A percentile compares a stretch with the other conserved stretches of the same genome.
Conservation (phyloP, 1,140 invertebrate species). For the Drosophila murphyi region DNA sequence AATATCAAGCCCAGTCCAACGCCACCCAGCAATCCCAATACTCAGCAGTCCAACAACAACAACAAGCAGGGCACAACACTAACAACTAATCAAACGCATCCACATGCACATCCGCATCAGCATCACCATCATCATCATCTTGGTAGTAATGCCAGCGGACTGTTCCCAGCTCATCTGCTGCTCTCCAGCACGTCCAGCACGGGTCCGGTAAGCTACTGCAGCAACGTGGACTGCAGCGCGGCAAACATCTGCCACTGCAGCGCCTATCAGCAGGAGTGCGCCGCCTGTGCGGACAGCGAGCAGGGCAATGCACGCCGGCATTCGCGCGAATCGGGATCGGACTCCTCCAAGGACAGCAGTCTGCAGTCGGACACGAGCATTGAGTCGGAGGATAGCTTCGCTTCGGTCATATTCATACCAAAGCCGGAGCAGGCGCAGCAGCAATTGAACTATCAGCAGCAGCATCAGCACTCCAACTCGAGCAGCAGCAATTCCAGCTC, state of each 20-base stretch:
- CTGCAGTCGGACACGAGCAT: constrained; percentile 96
- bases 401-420: constrained; percentile 95
- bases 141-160: constrained; percentile 20
- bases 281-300: constrained; percentile 53
- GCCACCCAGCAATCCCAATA: constrained; percentile 53
- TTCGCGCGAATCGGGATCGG: constrained; percentile 93
- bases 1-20: constrained; percentile 87
- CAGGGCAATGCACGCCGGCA: constrained; percentile 84
- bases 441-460: constrained; percentile 75
- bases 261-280: constrained; percentile 77
- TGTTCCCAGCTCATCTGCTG: constrained; percentile 15
- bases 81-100: constrained; percentile 43
- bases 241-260: constrained; percentile 70
- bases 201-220: constrained; percentile 78
- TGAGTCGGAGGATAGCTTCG: constrained; percentile 96
- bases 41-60: constrained; percentile 19
- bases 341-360: constrained; percentile 96
- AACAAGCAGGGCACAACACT: constrained; percentile 28
- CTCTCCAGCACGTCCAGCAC: constrained; percentile 5
- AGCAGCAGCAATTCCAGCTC: constrained; percentile 84
- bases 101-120: constrained; percentile 54
- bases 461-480: constrained; percentile 85
- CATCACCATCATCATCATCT: constrained; percentile 65
- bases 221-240: constrained; percentile 63
- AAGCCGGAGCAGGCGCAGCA: constrained; percentile 86